phyloP scores from a whole-genome alignment of 2,113 vertebrate genomes.

The Erythrolamprus reginae region DNA sequence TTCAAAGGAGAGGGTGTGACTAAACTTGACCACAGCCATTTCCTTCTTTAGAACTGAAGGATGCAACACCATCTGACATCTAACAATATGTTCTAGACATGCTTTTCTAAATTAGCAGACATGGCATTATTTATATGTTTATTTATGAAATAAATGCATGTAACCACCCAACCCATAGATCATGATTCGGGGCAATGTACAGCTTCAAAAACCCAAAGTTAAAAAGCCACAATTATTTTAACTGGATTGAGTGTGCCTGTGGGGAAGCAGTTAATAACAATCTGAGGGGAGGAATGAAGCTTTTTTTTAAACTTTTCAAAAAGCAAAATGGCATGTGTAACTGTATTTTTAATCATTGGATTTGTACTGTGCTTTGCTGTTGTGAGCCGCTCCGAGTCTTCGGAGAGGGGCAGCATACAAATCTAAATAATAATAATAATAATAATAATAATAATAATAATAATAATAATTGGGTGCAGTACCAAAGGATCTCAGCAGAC shows the following conservation, averaged over 20 bases:
- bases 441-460: too few relatives aligned
- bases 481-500: too few relatives aligned
- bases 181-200: not conserved
- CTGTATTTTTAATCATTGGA: too few relatives aligned
- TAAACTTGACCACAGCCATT: conserved; percentile 13
- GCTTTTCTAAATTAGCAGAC: not conserved
- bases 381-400: too few relatives aligned
- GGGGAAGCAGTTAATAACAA: not conserved
- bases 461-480: too few relatives aligned
- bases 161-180: not conserved
- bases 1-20: conserved; percentile 4
- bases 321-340: not conserved
- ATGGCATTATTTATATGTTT: not conserved
- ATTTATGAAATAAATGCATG: not conserved
- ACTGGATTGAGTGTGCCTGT: not conserved
- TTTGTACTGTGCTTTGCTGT: too few relatives aligned
- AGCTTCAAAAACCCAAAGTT: not conserved
- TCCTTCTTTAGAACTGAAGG: not conserved
- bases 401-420: too few relatives aligned
- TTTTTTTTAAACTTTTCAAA: not conserved
- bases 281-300: not conserved
- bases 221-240: not conserved
- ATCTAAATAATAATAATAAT: too few relatives aligned
- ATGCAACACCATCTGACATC: not conserved
- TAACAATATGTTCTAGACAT: not conserved